Evolutionary conservation across 2,888 invertebrate species (phyloP), one percentile per base, ranked within the genome.

Genomic region (Orchesellides sinensis): DNA sequence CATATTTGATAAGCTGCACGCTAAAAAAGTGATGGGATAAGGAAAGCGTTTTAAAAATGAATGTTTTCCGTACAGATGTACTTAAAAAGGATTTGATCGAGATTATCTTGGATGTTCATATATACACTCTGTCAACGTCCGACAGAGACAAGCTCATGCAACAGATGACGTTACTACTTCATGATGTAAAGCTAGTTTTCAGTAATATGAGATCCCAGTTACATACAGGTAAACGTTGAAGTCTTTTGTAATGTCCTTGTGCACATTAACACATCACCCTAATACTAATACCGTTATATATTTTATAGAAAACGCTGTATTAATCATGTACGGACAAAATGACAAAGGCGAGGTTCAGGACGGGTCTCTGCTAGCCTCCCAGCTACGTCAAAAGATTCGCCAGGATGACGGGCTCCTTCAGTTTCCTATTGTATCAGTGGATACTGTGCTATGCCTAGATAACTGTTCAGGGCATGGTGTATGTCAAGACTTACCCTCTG

Each of bases 381-480:
- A 93, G 83, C 90, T 96, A 25, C 93, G 93, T 86, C 92, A 93
- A 86, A 94, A 95, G 89, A 90, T 96, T 17, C 91, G 92, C 84
- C 92, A 94, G 78, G 95, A 95, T 89, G 93, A 93, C 2, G 93
- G 93, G 17, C 92, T 95, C 14, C 90, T 96, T 52, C 93, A 93
- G 89, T 92, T 94, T 85, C 93, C 94, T n/a, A 94, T 96, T 40
- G 92, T 94, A 23, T 93, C 93, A 86, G 92, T 97, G 73, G 95
- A 96, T 89, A 96, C 97, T 1, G 92, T 93, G 40, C 93, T 97
- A 77, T 98, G 98, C 89, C 97, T 98, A 89, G 97, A 97, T 91
- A 92, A 95, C 90, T 98, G 98, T 91, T 97, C 97, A 47, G 95
- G 92, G 6, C 98, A 98, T 90, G 98, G 98, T 70, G 92, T 93